phyloP scores from a whole-genome alignment of 2,113 vertebrate species.

The Dissostichus mawsoni region DNA sequence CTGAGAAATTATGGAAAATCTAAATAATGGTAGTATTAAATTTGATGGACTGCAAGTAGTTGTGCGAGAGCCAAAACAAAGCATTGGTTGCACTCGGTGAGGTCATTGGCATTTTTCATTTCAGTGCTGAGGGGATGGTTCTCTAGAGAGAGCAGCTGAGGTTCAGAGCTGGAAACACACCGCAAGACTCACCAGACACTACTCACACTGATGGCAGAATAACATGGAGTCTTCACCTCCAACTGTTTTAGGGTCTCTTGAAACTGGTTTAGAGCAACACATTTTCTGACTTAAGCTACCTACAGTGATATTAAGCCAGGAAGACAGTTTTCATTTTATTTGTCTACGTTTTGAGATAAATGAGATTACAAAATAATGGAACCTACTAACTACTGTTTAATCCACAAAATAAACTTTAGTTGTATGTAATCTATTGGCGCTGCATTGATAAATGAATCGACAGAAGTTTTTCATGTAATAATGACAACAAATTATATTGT shows the following conservation, averaged over 20 bases:
- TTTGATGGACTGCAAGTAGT: conserved; percentile 31
- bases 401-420: too few relatives aligned
- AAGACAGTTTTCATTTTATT: not conserved
- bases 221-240: not conserved
- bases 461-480: too few relatives aligned
- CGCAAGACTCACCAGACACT: conserved; percentile 12
- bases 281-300: not conserved
- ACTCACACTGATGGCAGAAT: not conserved
- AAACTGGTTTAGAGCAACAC: not conserved
- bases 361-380: not conserved
- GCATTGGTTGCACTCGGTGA: conserved; percentile 33
- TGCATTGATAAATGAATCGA: too few relatives aligned
- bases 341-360: not conserved
- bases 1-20: conserved; percentile 32
- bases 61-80: conserved; percentile 46
- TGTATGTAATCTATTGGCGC: not conserved
- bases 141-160: conserved; percentile 5
- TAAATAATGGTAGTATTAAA: conserved; percentile 43
- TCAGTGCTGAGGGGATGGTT: not conserved
- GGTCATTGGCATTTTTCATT: conserved; percentile 44
- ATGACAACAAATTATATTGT: too few relatives aligned
- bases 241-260: not conserved
- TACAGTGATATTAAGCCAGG: not conserved
- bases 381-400: too few relatives aligned
- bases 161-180: conserved; percentile 22